Conservation (phyloP, 1,140 invertebrate species). For the Aphidius ervi region DNA sequence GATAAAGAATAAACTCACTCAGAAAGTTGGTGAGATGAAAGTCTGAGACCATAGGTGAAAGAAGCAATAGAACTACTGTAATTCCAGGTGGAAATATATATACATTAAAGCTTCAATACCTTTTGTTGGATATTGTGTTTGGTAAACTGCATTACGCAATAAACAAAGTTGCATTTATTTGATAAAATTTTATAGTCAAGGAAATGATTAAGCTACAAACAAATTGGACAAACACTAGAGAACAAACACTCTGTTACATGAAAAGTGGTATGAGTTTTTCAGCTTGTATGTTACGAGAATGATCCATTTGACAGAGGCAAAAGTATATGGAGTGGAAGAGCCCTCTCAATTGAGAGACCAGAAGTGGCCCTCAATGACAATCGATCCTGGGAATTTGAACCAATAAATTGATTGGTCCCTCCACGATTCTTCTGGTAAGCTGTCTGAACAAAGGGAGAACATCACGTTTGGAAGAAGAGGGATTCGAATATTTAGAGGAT, state of each 20-base stretch:
- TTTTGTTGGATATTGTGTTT: slow-evolving; percentile 24
- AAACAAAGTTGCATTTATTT: slow-evolving; percentile 2
- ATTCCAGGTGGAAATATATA: slow-evolving; percentile 17
- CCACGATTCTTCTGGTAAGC: not conserved
- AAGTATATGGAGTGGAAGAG: slow-evolving; percentile 20
- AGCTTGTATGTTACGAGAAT: slow-evolving; percentile 21
- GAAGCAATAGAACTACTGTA: slow-evolving; percentile 19
- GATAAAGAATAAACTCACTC: slow-evolving; percentile 6
- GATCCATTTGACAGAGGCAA: slow-evolving; percentile 11
- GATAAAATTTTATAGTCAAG: not conserved
- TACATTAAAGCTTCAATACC: not conserved
- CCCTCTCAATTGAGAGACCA: slow-evolving; percentile 26
- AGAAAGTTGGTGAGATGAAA: not conserved
- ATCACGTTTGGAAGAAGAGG: not conserved
- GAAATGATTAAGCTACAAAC: slow-evolving; percentile 14
- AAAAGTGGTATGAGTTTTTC: slow-evolving; percentile 32
- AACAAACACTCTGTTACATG: slow-evolving; percentile 15
- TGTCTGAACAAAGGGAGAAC: too few species aligned
- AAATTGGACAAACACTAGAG: not conserved
- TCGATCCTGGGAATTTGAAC: slow-evolving; percentile 45
- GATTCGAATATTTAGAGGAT: not conserved
- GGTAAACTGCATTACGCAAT: slow-evolving; percentile 20
- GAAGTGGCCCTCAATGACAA: slow-evolving; percentile 44
- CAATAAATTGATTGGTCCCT: slow-evolving; percentile 45
- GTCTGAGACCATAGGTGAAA: slow-evolving; percentile 6